phyloP scores from a whole-genome alignment of 2,888 invertebrate genomes.

The Atrina japonica region DNA sequence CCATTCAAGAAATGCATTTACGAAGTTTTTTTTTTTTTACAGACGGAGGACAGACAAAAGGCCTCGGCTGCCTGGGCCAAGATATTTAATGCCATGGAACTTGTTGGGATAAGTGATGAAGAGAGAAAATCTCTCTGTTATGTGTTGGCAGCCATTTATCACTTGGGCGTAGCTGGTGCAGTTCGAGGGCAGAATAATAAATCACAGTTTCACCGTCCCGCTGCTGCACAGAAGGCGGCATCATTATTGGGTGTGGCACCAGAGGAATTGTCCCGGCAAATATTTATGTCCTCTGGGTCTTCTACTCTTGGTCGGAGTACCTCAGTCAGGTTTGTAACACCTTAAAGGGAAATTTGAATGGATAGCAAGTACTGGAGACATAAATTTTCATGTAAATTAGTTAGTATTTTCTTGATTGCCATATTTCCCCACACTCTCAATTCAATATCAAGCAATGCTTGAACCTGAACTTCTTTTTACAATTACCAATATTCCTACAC shows the following conservation, averaged over 20 bases:
- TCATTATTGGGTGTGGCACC: conserved; percentile 85
- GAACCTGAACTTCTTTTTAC: too few relatives aligned
- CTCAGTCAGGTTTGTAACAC: conserved; percentile 58
- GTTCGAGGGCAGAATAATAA: conserved; percentile 82
- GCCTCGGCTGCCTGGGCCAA: conserved; percentile 91
- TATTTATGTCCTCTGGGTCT: conserved; percentile 83
- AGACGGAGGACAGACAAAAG: conserved; percentile 89
- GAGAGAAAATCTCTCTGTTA: conserved; percentile 93
- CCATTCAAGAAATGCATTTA: neutral
- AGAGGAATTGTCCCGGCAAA: conserved; percentile 91
- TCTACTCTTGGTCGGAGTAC: conserved; percentile 66
- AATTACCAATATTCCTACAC: too few relatives aligned
- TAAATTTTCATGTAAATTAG: too few relatives aligned
- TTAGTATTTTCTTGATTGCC: too few relatives aligned
- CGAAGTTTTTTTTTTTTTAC: conserved; percentile 34
- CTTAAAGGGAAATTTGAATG: too few relatives aligned
- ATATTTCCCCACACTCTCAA: too few relatives aligned
- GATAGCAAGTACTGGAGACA: too few relatives aligned
- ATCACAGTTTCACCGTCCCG: conserved; percentile 77
- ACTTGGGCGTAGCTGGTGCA: conserved; percentile 89
- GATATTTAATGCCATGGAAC: conserved; percentile 88
- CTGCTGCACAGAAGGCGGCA: conserved; percentile 78
- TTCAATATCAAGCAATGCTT: too few relatives aligned
- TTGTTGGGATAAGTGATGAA: conserved; percentile 87
- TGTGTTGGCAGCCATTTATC: conserved; percentile 95